Percentiles rank a stretch among this genome's conserved stretches.
Conservation (phyloP, 2,888 invertebrate genomes). For the Bhutanitis thaidina region DNA sequence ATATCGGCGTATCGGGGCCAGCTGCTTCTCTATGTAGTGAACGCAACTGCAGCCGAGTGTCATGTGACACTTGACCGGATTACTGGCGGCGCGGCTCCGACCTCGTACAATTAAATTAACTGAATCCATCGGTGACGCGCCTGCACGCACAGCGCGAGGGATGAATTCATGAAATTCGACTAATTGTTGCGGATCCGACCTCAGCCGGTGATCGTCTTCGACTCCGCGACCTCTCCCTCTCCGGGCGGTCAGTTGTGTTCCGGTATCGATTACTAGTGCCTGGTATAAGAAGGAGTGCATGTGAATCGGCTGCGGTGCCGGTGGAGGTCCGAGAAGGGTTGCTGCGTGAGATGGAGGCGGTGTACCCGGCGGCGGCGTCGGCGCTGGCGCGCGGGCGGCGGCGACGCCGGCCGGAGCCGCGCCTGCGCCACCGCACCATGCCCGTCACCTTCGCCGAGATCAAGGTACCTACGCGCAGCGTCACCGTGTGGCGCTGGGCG, state of each 20-base stretch:
- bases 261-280: not conserved
- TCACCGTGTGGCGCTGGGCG: no score
- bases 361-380: constrained; percentile 81
- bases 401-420: constrained; percentile 36
- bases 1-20: not conserved
- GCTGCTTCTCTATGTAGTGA: not conserved
- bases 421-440: constrained; percentile 33
- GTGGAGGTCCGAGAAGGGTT: not conserved
- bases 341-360: constrained; percentile 76
- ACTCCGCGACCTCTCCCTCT: no score
- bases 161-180: not conserved
- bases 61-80: not conserved
- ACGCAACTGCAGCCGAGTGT: not conserved
- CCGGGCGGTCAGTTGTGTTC: not conserved
- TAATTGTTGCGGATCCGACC: no score
- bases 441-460: constrained; percentile 79
- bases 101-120: not conserved
- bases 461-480: constrained; percentile 79
- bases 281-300: no score
- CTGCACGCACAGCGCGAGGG: not conserved
- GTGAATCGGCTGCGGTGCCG: not conserved
- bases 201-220: no score
- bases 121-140: not conserved
- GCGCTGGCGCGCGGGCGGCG: constrained; percentile 74
- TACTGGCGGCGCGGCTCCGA: not conserved